Base-by-base conservation (phyloP, 1,140 invertebrate genomes). In the Cheumatopsyche charites region DNA sequence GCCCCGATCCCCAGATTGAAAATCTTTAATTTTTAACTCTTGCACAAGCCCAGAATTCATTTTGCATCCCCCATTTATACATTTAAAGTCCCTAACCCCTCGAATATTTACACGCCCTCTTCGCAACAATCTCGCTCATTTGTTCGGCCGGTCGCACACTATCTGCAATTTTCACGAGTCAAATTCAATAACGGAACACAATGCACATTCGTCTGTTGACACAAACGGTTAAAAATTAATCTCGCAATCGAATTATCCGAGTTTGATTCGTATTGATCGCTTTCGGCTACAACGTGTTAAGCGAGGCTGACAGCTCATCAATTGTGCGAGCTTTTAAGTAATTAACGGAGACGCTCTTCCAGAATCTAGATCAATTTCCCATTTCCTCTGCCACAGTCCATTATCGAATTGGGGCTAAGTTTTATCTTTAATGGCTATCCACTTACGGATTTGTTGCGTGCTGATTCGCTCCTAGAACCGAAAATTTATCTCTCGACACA, bases 61-160 rank as follows among this genome's bases (percentile, higher is more conserved):
- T 2, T 23, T 47, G 9, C 43, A 47, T 26, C 65, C 65, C 65
- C 43, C 1, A 17, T 19, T 58, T 58, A 58, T 58, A n/a, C n/a
- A n/a, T n/a, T n/a, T n/a, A 26, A 58, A 58, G 21, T 12, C 23
- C 25, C 3, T 9, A 52, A 52, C 49, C 55, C 55, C 55, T 58
- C 19, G 4, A 12, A 26, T 17, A 29, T 4, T 6, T 12, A 2
- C 25, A 63, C 36, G 12, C 62, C 62, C 63, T n/a, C 29, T 1
- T 23, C 41, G 47, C 25, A 68, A 68, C 36, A 36, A 68, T 68
- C 66, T 55, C 41, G 9, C 66, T 55, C 49, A 68, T 68, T 68
- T 68, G 49, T 68, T 68, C 62, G 12, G 62, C 36, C 12, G 12
- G 19, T 26, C 15, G 63, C 63, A 23, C 23, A 58, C 21, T 23